A percentile compares a stretch with the other conserved stretches of the same genome.
Evolutionary conservation across 1,140 invertebrate species (phyloP).

Genomic region (Coelopa frigida): DNA sequence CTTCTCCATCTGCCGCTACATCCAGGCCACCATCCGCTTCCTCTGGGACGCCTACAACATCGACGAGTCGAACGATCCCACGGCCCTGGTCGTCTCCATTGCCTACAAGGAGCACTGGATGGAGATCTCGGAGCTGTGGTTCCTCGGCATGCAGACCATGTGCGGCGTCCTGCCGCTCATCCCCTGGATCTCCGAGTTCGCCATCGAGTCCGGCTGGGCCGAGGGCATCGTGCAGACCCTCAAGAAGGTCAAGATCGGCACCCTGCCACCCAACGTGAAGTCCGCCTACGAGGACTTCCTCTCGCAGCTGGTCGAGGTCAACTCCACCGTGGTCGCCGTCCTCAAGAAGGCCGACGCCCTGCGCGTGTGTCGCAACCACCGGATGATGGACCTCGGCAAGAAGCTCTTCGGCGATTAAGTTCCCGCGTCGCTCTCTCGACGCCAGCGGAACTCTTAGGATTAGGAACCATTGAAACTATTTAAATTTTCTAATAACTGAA

Average conservation of each 20-base stretch:
- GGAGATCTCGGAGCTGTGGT: slow-evolving; percentile 86
- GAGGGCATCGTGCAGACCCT: slow-evolving; percentile 76
- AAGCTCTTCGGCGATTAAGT: slow-evolving; percentile 72
- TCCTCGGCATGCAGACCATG: slow-evolving; percentile 87
- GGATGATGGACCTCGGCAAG: slow-evolving; percentile 82
- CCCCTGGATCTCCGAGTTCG: slow-evolving; percentile 85
- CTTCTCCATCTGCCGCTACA: slow-evolving; percentile 79
- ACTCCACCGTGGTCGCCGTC: slow-evolving; percentile 63
- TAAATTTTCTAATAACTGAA: no score
- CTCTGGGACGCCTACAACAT: slow-evolving; percentile 87
- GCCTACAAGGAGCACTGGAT: slow-evolving; percentile 81
- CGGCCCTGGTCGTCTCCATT: slow-evolving; percentile 72
- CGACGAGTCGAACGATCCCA: slow-evolving; percentile 76
- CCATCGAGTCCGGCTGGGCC: slow-evolving; percentile 85
- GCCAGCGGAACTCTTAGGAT: no score
- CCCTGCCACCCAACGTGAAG: slow-evolving; percentile 72
- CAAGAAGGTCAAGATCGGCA: slow-evolving; percentile 71
- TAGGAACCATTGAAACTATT: no score
- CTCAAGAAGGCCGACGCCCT: slow-evolving; percentile 76
- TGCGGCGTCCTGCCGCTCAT: slow-evolving; percentile 68
- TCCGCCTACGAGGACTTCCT: slow-evolving; percentile 86
- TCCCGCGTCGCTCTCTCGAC: no score
- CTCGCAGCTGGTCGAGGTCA: slow-evolving; percentile 74
- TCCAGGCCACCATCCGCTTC: slow-evolving; percentile 79
- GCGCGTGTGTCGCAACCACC: slow-evolving; percentile 74